A percentile compares a stretch with the other conserved stretches of the same genome.
phyloP scores from a whole-genome alignment of 2,797 vertebrate species.

The Artibeus jamaicensis region DNA sequence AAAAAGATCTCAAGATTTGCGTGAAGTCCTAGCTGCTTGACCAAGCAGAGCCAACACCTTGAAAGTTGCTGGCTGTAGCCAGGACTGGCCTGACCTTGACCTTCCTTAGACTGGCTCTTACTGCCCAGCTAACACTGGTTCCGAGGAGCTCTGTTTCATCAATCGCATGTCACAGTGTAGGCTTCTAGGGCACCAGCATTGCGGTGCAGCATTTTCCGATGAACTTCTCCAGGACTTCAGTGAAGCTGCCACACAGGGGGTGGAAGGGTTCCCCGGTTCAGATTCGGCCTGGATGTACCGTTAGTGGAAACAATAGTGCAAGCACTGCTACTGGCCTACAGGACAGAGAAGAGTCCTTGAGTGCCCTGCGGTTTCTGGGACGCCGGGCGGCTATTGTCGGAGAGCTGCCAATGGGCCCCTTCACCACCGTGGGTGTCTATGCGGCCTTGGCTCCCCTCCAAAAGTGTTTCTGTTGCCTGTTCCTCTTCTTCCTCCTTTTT shows the following conservation, averaged over 20 bases:
- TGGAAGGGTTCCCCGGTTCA: background rate
- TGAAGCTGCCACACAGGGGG: background rate
- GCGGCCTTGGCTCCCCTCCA: background rate
- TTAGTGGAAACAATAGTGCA: background rate
- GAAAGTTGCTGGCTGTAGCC: background rate
- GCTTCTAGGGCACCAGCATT: background rate
- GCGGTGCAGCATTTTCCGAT: background rate
- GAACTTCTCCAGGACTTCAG: slow-evolving; percentile 28
- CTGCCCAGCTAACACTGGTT: background rate
- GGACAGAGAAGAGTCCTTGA: background rate
- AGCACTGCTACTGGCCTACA: background rate
- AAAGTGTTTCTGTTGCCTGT: rapidly evolving
- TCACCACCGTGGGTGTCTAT: background rate
- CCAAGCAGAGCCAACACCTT: background rate
- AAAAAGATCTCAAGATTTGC: background rate
- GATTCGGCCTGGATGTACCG: background rate
- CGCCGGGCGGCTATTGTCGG: too few species aligned
- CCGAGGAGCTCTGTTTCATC: background rate
- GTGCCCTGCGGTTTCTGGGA: background rate
- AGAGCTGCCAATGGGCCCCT: too few species aligned
- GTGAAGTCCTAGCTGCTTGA: background rate
- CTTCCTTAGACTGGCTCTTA: background rate
- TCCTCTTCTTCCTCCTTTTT: background rate
- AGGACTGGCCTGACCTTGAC: slow-evolving; percentile 36
- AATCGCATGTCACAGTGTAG: background rate